Conservation (phyloP, 2,113 vertebrate species). For the Corynorhinus townsendii region DNA sequence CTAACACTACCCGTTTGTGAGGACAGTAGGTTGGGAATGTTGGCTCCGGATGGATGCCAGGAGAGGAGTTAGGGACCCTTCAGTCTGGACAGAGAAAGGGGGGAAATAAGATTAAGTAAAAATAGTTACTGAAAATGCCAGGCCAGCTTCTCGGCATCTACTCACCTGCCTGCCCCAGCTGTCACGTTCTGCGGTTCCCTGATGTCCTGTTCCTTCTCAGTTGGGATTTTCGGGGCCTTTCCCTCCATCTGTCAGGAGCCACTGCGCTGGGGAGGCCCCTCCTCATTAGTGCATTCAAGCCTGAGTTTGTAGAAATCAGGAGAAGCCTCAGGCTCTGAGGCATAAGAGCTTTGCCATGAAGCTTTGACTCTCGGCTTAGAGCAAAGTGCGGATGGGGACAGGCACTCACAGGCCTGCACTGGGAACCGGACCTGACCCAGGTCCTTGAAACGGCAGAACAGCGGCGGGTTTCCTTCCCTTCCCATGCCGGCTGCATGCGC, state of each 20-base stretch:
- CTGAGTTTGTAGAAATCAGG: accelerated
- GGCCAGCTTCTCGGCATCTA: accelerated
- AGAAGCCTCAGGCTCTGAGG: accelerated
- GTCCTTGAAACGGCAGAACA: not conserved
- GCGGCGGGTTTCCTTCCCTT: no score
- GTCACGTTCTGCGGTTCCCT: accelerated
- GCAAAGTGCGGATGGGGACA: not conserved
- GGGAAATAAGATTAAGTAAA: no score
- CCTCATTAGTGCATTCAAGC: accelerated
- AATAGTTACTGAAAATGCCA: not conserved
- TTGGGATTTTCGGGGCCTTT: not conserved
- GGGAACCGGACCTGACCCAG: not conserved
- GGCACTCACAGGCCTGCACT: accelerated
- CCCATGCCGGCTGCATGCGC: accelerated
- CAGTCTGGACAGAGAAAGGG: not conserved
- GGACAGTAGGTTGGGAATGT: accelerated
- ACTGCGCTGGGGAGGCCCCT: not conserved
- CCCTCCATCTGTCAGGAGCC: not conserved
- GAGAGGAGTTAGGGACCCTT: not conserved
- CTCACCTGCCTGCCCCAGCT: accelerated
- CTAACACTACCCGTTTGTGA: not conserved
- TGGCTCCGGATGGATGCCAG: not conserved
- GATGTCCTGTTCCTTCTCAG: not conserved
- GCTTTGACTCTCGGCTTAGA: accelerated
- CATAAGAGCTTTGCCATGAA: accelerated